phyloP scores from a whole-genome alignment of 2,797 vertebrate species.

The Cygnus olor region DNA sequence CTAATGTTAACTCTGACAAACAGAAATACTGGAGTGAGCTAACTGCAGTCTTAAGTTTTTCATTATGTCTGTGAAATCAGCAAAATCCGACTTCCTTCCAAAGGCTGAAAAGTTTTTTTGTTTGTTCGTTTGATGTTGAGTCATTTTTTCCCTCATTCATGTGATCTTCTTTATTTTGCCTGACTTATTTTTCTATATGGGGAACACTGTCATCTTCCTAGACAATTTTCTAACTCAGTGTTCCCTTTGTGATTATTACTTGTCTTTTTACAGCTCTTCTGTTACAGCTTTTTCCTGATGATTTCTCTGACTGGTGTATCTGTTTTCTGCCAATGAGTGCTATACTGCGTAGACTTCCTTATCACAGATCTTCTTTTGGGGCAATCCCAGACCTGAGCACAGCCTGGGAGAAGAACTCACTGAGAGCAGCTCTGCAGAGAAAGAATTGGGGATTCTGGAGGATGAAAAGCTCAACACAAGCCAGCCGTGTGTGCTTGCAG shows the following conservation, averaged over 20 bases:
- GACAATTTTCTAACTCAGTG: background rate
- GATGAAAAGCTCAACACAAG: no score
- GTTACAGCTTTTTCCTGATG: background rate
- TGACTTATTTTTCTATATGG: background rate
- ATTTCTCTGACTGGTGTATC: background rate
- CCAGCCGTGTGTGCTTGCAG: no score
- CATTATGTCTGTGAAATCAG: conserved; percentile 3
- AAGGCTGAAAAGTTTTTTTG: background rate
- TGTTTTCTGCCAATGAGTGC: background rate
- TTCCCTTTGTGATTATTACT: background rate
- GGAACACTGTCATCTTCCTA: background rate
- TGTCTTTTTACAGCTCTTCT: background rate
- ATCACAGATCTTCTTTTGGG: background rate
- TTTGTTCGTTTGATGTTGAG: background rate
- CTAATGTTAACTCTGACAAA: conserved; percentile 39
- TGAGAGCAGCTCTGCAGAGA: no score
- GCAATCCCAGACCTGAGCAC: no score
- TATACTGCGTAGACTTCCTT: background rate
- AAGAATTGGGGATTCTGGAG: no score
- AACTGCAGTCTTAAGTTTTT: background rate
- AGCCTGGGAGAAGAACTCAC: no score
- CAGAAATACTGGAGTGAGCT: conserved; percentile 1
- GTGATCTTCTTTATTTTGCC: background rate
- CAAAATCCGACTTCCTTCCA: background rate
- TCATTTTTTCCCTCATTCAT: background rate